Conservation (phyloP, 2,888 invertebrate genomes). For the Plusia festucae region DNA sequence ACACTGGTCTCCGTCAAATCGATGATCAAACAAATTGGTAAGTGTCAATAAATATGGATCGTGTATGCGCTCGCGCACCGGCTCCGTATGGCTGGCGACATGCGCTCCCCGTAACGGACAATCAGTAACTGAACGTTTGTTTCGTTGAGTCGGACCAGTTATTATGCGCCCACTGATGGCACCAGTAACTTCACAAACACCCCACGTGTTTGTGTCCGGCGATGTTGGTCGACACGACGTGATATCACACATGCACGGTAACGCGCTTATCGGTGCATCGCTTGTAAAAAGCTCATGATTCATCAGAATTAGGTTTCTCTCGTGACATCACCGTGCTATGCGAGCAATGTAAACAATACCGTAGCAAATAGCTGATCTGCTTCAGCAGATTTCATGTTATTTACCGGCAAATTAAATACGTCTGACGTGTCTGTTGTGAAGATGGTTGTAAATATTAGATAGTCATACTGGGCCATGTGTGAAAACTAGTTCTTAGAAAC, state of each 20-base stretch:
- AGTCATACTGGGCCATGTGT: constrained; percentile 57
- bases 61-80: constrained; percentile 81
- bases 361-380: constrained; percentile 44
- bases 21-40: constrained; percentile 65
- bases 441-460: constrained; percentile 63
- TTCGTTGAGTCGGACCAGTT: constrained; percentile 82
- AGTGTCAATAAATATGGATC: constrained; percentile 70
- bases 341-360: constrained; percentile 74
- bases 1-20: constrained; percentile 70
- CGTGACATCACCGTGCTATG: constrained; percentile 84
- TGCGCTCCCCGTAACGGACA: constrained; percentile 81
- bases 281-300: constrained; percentile 85
- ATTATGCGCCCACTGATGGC: constrained; percentile 87
- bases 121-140: constrained; percentile 85
- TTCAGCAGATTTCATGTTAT: constrained; percentile 50
- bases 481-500: constrained; percentile 67
- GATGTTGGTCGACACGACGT: constrained; percentile 64
- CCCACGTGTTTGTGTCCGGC: constrained; percentile 84
- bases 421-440: constrained; percentile 41
- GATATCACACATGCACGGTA: constrained; percentile 78
- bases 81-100: constrained; percentile 73
- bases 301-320: constrained; percentile 83
- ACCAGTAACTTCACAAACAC: constrained; percentile 85
- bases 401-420: constrained; percentile 37
- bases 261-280: constrained; percentile 85